phyloP scores from a whole-genome alignment of 2,113 vertebrate species.

The Pycnonotus jocosus region DNA sequence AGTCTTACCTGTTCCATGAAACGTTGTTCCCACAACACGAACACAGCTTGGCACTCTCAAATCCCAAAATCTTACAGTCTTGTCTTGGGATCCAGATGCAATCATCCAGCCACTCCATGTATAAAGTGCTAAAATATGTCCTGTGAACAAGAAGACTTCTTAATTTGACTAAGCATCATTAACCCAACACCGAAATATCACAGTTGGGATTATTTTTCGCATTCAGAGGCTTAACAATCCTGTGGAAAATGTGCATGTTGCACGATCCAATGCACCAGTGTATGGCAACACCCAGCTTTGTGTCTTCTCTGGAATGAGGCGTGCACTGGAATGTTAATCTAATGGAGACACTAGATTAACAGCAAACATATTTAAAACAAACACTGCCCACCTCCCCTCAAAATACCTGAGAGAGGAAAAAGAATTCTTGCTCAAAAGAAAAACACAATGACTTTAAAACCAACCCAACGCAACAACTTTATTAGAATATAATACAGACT shows the following conservation, averaged over 20 bases:
- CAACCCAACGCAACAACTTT: not conserved
- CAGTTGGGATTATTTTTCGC: not conserved
- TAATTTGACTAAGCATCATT: not conserved
- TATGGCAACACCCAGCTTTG: not conserved
- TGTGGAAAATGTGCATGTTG: not conserved
- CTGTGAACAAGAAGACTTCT: conserved; percentile 56
- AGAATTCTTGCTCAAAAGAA: not conserved
- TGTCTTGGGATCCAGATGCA: conserved; percentile 95
- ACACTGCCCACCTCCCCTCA: not conserved
- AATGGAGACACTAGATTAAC: not conserved
- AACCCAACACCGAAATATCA: not conserved
- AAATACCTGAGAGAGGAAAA: not conserved
- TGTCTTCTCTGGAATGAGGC: not conserved
- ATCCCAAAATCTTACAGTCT: conserved; percentile 98
- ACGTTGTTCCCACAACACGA: conserved; percentile 93
- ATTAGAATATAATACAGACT: not conserved
- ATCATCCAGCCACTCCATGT: conserved; percentile 99
- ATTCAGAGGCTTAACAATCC: not conserved
- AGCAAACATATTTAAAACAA: not conserved
- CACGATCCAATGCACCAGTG: not conserved
- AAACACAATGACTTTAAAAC: not conserved
- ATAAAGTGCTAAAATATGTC: conserved; percentile 97
- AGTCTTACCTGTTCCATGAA: conserved; percentile 90
- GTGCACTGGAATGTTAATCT: not conserved
- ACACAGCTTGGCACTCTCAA: conserved; percentile 95